Base-by-base conservation (phyloP, 2,888 invertebrate genomes). In the Psylliodes chrysocephalus region DNA sequence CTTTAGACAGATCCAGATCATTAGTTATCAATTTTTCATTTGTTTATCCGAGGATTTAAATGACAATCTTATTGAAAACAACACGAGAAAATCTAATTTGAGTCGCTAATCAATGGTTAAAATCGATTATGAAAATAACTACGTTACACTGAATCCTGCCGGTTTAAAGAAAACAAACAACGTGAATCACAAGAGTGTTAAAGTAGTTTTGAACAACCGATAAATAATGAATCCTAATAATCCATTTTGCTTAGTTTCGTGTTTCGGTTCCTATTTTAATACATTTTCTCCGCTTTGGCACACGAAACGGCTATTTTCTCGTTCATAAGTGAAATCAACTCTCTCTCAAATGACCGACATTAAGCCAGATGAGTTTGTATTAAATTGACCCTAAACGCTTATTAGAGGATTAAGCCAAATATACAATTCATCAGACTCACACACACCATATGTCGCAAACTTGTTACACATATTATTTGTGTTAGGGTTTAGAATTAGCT, bases 281-380 rank as follows among this genome's bases (percentile, higher is more conserved):
- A 46, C 19, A 46, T 46, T 46, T 46, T 8, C 22, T 46, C 19
- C 25, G 46, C 46, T 46, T 46, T 46, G 46, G 46, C 46, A 46
- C 46, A 46, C 46, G 46, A 46, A 46, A 44, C n/a, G 44, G 44
- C 44, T 44, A 19, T 44, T 44, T 44, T 44, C 44, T 22, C 46
- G 46, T 19, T 46, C 46, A 17, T 46, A 46, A 46, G 46, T 46
- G 46, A 46, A 46, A 46, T 46, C 46, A 10, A 46, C 46, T 22
- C 46, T 5, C 46, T 17, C 46, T n/a, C n/a, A n/a, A n/a, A 4
- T 46, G 46, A 46, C 46, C 46, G 46, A 46, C 46, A 46, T 46
- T 46, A 46, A 22, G 22, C 22, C 12, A 44, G 22, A 22, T 22
- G 46, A 46, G 19, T 22, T 12, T 5, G 22, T 46, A 22, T 25